Base-by-base conservation (phyloP, 2,113 vertebrate genomes). In the Trinectes maculatus region DNA sequence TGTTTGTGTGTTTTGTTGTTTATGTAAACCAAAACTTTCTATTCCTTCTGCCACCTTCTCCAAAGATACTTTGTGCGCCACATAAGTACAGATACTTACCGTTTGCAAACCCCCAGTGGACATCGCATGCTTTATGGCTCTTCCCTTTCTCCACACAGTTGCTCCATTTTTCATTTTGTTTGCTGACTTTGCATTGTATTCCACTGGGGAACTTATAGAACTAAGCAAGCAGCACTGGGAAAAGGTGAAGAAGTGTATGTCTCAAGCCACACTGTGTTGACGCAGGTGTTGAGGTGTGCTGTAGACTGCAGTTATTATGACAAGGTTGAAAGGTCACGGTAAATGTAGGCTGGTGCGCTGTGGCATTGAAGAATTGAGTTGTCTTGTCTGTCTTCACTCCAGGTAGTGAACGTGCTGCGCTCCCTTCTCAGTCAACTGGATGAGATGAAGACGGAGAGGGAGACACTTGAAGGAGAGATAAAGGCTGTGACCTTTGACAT, bases 401-500 rank as follows among this genome's bases (percentile, higher is more conserved):
- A 98, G 97, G 95, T 98, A 16, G 95, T 99, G 78, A 94, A 92
- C 31, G 92, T 96, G 55, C 89, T 99, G 89, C 95, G 87, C 79
- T 89, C 94, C 31, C 94, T 96, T 82, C 84, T 99, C 24, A 26
- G 89, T 67, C 85, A 75, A 86, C 89, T 99, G 85, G 96, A 99
- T 26, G 94, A 95, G 61, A 77, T 98, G 21, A 99, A 98, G 89
- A 94, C 90, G 70, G 96, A 97, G 79, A 92, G 98, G 79, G 98
- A 99, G 60, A 78, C 86, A 36, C 65, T 98, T 67, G 98, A 99
- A 87, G 95, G 87, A 48, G 97, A 99, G 71, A 80, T 99, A 78
- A 99, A 98, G 80, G 87, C 91, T 0, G 93, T 95, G 31, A 96
- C 95, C 79, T 99, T 98, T 85, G 98, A 99, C 83, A 96, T 99